phyloP scores from a whole-genome alignment of 1,140 invertebrate species.

The Leptoteleia sp. region DNA sequence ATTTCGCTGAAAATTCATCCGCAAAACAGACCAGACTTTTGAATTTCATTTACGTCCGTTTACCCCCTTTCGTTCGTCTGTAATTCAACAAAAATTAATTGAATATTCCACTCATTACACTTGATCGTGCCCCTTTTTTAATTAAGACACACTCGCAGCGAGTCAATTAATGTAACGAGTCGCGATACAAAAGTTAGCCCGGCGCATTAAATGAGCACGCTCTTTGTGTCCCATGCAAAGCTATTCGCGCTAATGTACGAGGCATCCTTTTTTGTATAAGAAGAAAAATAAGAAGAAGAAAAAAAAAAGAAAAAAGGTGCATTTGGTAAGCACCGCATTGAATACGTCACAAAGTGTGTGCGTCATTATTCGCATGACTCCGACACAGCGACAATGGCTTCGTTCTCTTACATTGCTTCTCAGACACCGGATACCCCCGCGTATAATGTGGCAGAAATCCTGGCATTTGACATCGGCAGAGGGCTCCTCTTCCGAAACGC shows the following conservation, averaged over 20 bases:
- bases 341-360: conserved; percentile 26
- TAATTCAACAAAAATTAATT: no score
- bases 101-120: no score
- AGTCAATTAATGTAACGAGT: neutral
- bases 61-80: no score
- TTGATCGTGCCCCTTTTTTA: no score
- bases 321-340: conserved; percentile 17
- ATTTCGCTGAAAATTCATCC: no score
- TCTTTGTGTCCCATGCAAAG: conserved; percentile 5
- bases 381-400: conserved; percentile 41
- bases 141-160: neutral
- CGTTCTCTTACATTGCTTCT: conserved; percentile 16
- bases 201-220: neutral
- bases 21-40: no score
- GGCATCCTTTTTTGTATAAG: conserved; percentile 8
- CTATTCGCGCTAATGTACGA: conserved; percentile 10
- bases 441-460: conserved; percentile 48
- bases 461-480: conserved; percentile 38
- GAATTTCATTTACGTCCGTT: no score
- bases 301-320: conserved; percentile 9
- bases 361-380: conserved; percentile 49
- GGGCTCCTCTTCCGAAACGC: conserved; percentile 25
- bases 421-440: conserved; percentile 42
- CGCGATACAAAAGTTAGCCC: neutral
- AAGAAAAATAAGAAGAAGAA: no score